Base-by-base conservation (phyloP, 2,113 vertebrate species). In the Alethe castanea region DNA sequence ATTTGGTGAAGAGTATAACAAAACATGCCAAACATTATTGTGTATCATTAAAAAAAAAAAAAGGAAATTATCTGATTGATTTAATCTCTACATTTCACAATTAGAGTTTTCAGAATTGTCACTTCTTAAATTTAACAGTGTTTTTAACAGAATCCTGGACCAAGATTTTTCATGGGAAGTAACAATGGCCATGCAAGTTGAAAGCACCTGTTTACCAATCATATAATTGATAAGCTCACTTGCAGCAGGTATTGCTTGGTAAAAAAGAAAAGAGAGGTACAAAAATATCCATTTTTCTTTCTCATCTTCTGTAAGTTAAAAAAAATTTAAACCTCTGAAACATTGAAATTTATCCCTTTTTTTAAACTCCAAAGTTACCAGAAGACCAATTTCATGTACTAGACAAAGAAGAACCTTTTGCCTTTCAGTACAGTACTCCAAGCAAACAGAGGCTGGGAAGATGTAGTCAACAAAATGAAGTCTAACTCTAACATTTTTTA, bases 61-160 rank as follows among this genome's bases (percentile, higher is more conserved):
- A 2, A 5, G 4, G 5, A 28, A 36, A 19, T 0, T 62, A 59
- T 53, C 5, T 59, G 12, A 2, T 47, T 87, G 12, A 2, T 47
- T 87, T 59, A 85, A 56, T 71, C 14, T 33, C 45, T 56, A 24
- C 7, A 36, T 11, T 17, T 52, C 26, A 70, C 8, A 67, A 20
- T 47, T 4, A n/a, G 7, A 61, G 10, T 52, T 89, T 52, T 67
- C 31, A 72, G 36, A 69, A 53, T 11, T 60, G 9, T 44, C 31
- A 69, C 9, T 53, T 29, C 5, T 47, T 48, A 35, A 59, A 60
- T 60, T 45, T 20, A 70, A 29, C 16, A 48, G 3, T 36, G 8
- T 31, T 6, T 3, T 70, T 60, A 80, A 50, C 11, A 2, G 40
- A 83, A 79, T 56, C 9, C 8, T 1, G 1, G 20, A 59, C 8